Base-by-base conservation (phyloP, 2,888 invertebrate genomes). In the Zaprionus obscuricornis region DNA sequence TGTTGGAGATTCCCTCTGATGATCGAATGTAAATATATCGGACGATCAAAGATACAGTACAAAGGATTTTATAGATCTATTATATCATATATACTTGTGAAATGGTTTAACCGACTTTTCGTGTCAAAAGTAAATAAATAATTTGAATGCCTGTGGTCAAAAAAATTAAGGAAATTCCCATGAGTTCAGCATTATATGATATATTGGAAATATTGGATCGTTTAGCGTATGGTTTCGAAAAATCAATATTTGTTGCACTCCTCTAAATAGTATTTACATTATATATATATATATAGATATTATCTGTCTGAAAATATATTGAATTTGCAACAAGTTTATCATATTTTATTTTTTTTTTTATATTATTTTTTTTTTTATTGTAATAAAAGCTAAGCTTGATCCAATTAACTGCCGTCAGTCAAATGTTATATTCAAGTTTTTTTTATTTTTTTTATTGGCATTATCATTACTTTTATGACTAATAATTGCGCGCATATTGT, bases 401-500 rank as follows among this genome's bases (percentile, higher is more conserved):
- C 82, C 76, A 81, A 66, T 81, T 76, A 76, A 33, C 24, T 47
- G 51, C 50, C 50, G 57, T 55, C 66, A 54, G 49, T 60, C 54
- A 50, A 49, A 54, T 40, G 46, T 51, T 31, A 46, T 54, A 64
- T 64, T 68, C 55, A 56, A 64, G n/a, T n/a, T n/a, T 59, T 51
- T 75, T 62, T n/a, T n/a, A n/a, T n/a, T n/a, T n/a, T 54, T 65
- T 67, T 67, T 77, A 77, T 77, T 66, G 66, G 62, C 66, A 68
- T 81, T 84, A 75, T 84, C 84, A 84, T 78, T 84, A 84, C 46
- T 60, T 84, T 81, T 79, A 81, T 78, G 85, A 70, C 75, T 57
- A 82, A 82, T 85, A 85, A 81, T 85, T 85, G 83, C 85, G 65
- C 85, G 49, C 70, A 72, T 83, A 81, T 78, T 76, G 75, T 73